Evolutionary conservation across 2,888 invertebrate species (phyloP).

Genomic region (Drosophila kokeensis): DNA sequence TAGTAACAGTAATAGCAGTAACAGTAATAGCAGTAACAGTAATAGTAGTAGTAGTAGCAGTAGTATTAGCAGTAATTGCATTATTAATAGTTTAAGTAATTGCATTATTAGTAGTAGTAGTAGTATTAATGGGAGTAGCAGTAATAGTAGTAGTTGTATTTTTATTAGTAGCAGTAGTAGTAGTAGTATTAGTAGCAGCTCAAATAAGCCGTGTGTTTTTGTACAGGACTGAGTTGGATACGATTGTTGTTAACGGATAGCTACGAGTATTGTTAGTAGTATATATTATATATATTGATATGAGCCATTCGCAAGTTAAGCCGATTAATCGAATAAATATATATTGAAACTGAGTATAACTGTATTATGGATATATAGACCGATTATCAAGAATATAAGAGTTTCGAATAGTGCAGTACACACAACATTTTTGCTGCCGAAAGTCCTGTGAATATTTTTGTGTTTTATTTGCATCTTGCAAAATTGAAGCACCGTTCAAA

Average conservation of each 20-base stretch:
- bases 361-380: constrained; percentile 1
- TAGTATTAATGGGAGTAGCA: neutral
- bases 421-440: constrained; percentile 24
- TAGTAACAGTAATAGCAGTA: too few relatives aligned
- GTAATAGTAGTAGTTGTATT: too few relatives aligned
- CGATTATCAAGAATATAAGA: constrained; percentile 1
- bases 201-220: constrained; percentile 39
- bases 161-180: neutral
- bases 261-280: constrained; percentile 40
- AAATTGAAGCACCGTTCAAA: constrained; percentile 59
- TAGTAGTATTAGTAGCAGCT: constrained; percentile 15
- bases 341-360: constrained; percentile 1
- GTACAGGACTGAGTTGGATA: constrained; percentile 19
- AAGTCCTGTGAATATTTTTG: constrained; percentile 56
- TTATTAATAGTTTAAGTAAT: neutral
- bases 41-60: neutral
- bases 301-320: constrained; percentile 76
- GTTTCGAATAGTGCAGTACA: constrained; percentile 17
- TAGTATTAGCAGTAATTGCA: neutral
- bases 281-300: constrained; percentile 39
- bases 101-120: neutral
- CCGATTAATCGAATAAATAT: constrained; percentile 58
- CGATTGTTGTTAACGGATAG: constrained; percentile 24
- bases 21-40: neutral
- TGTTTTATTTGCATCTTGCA: constrained; percentile 11